Evolutionary conservation across 2,113 vertebrate genomes (phyloP), one percentile per base, ranked within the genome.

Genomic region (Bubo bubo): DNA sequence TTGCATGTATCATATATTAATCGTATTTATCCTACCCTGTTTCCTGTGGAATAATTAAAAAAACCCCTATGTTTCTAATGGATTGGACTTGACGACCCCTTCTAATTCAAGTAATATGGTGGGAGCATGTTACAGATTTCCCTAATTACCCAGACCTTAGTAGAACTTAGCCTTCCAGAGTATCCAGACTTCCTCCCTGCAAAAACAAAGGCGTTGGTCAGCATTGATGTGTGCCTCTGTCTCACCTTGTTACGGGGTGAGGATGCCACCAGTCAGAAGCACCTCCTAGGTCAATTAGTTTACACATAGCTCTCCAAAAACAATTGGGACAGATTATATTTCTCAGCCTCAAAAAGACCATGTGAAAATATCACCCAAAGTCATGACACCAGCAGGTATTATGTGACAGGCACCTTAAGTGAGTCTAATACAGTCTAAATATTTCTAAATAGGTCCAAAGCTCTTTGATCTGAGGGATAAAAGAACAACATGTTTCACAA

Each of bases 241-340:
- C 41, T 67, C 35, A 30, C 23, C 28, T 75, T 2, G 0, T 6
- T 24, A 53, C 0, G 0, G 5, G 6, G 8, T 53, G 22, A 6
- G 4, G n/a, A 28, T 90, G 28, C 12, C n/a, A 75, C 23, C 30
- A 72, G 34, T 20, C 81, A 70, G 39, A 92, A 79, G 35, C 39
- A 68, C 30, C 18, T 72, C 49, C 35, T 12, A 14, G 7, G 41
- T 19, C 32, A 88, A 67, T 66, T n/a, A 53, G 7, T 66, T 90
- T 66, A 30, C 15, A 86, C 4, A 28, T 1, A 81, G n/a, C 22
- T 58, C 71, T 88, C n/a, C 3, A 58, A 53, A 59, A 79, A 4
- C 7, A 32, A 15, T 6, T 37, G 5, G 14, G 24, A 79, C 6
- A 85, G 73, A 49, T 43, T 68, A 1, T 12, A 72, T 47, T 95